phyloP scores from a whole-genome alignment of 2,888 invertebrate genomes.

The Alsophila aescularia region DNA sequence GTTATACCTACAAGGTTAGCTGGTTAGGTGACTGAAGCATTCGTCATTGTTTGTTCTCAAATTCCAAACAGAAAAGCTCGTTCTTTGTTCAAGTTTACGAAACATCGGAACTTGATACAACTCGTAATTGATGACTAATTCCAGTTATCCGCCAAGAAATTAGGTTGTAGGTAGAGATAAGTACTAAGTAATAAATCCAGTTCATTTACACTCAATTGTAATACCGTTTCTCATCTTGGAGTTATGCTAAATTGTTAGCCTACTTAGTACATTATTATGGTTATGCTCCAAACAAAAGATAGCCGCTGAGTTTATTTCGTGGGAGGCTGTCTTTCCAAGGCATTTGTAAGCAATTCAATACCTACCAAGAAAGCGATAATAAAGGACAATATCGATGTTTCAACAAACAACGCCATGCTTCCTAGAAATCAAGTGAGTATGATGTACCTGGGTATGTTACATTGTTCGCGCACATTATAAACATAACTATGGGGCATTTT shows the following conservation, averaged over 20 bases:
- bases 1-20: not conserved
- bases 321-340: conserved; percentile 24
- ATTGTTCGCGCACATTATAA: too few species aligned
- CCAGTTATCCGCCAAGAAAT: conserved; percentile 27
- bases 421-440: conserved; percentile 55
- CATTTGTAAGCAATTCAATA: conserved; percentile 44
- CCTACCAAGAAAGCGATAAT: conserved; percentile 52
- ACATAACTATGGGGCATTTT: too few species aligned
- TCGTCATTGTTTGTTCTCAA: conserved; percentile 27
- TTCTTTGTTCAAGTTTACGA: conserved; percentile 39
- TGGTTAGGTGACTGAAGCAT: not conserved
- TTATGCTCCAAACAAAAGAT: not conserved
- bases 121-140: conserved; percentile 44
- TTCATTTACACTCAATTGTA: conserved; percentile 24
- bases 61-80: conserved; percentile 30
- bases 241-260: not conserved
- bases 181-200: conserved; percentile 14
- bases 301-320: conserved; percentile 3
- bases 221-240: conserved; percentile 4
- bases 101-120: conserved; percentile 35
- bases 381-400: conserved; percentile 58
- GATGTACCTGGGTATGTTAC: too few species aligned
- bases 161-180: conserved; percentile 9
- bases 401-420: conserved; percentile 55
- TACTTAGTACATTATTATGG: too few species aligned